Percentiles rank a stretch among this genome's conserved stretches.
These are phyloP conservation scores for Trisateles emortualis DNA, from an alignment of 2,888 invertebrate genomes.

Conservation along the genomic window DNA sequence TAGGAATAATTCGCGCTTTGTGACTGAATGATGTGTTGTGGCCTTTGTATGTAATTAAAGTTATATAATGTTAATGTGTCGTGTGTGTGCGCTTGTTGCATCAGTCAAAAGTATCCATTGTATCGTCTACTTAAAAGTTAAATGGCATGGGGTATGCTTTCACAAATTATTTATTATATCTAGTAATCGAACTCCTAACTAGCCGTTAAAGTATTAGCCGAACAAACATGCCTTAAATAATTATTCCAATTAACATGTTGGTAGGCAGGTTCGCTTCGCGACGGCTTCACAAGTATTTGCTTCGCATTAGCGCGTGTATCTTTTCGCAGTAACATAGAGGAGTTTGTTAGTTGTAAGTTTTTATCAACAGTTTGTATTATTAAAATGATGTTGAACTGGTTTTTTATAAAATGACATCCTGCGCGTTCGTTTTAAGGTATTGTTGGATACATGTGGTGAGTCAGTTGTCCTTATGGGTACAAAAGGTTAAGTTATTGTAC, in stretches of 20 bases:
- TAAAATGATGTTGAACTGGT: slow-evolving; percentile 75
- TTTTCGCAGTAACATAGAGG: slow-evolving; percentile 64
- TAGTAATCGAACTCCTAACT: slow-evolving; percentile 65
- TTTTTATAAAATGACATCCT: slow-evolving; percentile 82
- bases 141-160: slow-evolving; percentile 74
- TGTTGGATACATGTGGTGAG: slow-evolving; percentile 69
- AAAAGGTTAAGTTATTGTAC: slow-evolving; percentile 80
- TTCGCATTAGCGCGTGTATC: slow-evolving; percentile 67
- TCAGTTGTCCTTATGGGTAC: slow-evolving; percentile 83
- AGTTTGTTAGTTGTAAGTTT: slow-evolving; percentile 82
- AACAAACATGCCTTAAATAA: slow-evolving; percentile 73
- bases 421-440: slow-evolving; percentile 78
- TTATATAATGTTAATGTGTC: slow-evolving; percentile 70
- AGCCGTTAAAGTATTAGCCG: slow-evolving; percentile 75
- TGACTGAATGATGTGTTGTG: slow-evolving; percentile 87
- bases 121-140: slow-evolving; percentile 67
- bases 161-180: slow-evolving; percentile 75
- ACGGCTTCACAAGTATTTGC: slow-evolving; percentile 67
- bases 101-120: slow-evolving; percentile 70
- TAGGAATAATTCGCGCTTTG: slow-evolving; percentile 79
- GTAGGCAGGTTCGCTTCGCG: slow-evolving; percentile 59
- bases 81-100: slow-evolving; percentile 83
- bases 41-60: slow-evolving; percentile 83
- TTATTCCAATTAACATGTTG: slow-evolving; percentile 48
- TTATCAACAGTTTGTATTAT: slow-evolving; percentile 82